Percentiles rank a stretch among this genome's conserved stretches.
phyloP scores from a whole-genome alignment of 2,888 invertebrate species.

The Augiades crinisus region DNA sequence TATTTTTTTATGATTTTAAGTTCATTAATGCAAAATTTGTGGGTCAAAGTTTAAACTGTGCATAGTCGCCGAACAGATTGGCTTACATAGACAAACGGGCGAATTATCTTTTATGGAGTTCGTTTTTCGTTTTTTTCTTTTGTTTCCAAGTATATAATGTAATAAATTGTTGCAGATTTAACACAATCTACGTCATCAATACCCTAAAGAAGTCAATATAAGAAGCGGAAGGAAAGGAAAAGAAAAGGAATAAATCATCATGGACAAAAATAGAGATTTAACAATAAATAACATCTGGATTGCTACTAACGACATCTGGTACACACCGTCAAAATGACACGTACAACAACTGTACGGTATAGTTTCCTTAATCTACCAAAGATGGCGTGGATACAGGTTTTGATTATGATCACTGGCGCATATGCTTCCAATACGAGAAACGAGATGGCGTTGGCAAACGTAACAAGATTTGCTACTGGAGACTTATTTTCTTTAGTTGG shows the following conservation, averaged over 20 bases:
- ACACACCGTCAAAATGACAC: slow-evolving; percentile 41
- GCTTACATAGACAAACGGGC: no score
- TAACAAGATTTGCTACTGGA: slow-evolving; percentile 82
- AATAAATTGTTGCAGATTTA: slow-evolving; percentile 17
- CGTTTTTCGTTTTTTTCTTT: no score
- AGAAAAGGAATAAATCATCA: background rate
- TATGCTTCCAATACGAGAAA: slow-evolving; percentile 43
- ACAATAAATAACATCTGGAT: background rate
- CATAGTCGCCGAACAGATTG: no score
- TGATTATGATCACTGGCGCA: slow-evolving; percentile 40
- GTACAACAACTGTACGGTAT: slow-evolving; percentile 30
- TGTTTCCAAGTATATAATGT: no score
- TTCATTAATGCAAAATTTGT: no score
- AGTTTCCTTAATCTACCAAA: slow-evolving; percentile 36
- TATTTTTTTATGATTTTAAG: no score
- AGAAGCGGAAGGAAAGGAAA: background rate
- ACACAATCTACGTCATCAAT: slow-evolving; percentile 5
- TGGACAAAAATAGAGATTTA: slow-evolving; percentile 1
- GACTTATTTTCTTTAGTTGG: slow-evolving; percentile 82
- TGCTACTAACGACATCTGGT: slow-evolving; percentile 40
- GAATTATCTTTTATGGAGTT: no score
- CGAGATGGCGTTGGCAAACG: slow-evolving; percentile 71
- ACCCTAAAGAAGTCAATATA: background rate
- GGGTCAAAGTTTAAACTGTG: no score
- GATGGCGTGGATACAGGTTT: slow-evolving; percentile 57